Conservation (phyloP, 2,888 invertebrate genomes). For the Epistrophella euchroma region DNA sequence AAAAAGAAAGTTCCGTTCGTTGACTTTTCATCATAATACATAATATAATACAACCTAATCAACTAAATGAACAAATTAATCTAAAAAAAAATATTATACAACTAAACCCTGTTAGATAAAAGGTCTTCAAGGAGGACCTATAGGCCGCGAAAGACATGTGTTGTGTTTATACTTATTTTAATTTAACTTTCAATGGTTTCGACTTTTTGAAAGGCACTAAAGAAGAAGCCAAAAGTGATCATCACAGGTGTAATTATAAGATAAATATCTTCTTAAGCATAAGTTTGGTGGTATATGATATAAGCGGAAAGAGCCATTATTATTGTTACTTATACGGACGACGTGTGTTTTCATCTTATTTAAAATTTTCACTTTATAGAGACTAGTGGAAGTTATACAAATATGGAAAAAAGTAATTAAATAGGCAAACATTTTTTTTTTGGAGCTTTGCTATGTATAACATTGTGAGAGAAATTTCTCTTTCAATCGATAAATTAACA, state of each 20-base stretch:
- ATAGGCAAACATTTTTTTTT: not conserved
- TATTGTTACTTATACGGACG: too few species aligned
- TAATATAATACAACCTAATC: not conserved
- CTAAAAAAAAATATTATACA: constrained; percentile 7
- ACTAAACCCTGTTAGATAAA: not conserved
- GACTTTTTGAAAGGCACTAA: constrained; percentile 31
- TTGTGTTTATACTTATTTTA: not conserved
- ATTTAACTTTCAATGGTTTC: constrained; percentile 15
- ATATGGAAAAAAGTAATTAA: constrained; percentile 14
- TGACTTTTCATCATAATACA: constrained; percentile 51
- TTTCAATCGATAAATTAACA: not conserved
- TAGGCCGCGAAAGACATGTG: not conserved
- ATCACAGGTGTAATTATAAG: constrained; percentile 41
- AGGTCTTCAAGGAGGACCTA: constrained; percentile 17
- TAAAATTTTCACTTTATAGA: not conserved
- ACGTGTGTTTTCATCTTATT: constrained; percentile 4
- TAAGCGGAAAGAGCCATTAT: constrained; percentile 4
- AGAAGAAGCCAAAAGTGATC: constrained; percentile 8
- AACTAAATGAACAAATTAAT: constrained; percentile 38
- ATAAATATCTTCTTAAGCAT: constrained; percentile 1
- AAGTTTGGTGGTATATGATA: not conserved
- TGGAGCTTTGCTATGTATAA: too few species aligned
- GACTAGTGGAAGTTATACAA: not conserved
- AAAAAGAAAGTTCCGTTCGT: constrained; percentile 67
- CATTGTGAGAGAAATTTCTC: not conserved